These are phyloP conservation scores for Anguilla pacifica DNA, from an alignment of 2,797 vertebrate genomes.

Conservation along the genomic window DNA sequence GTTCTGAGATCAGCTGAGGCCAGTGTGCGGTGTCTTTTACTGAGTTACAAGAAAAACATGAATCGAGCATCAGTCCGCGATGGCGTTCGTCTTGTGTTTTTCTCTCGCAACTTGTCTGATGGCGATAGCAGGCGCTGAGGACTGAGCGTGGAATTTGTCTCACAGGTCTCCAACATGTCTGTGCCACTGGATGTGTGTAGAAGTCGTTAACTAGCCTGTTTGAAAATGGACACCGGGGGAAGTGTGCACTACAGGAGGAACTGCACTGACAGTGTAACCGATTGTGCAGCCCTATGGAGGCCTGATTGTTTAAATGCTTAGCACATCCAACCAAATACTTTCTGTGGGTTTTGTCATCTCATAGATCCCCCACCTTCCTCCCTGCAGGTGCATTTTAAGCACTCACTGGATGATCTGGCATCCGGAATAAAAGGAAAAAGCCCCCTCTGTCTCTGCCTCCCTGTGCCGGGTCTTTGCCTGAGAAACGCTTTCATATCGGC, in stretches of 20 bases:
- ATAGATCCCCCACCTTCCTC: background rate
- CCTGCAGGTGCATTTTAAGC: background rate
- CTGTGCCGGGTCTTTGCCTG: background rate
- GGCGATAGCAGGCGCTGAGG: background rate
- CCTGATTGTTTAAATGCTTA: slow-evolving; percentile 3
- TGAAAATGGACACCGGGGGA: background rate
- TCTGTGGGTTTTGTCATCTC: background rate
- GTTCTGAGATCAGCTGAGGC: background rate
- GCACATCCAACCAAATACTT: background rate
- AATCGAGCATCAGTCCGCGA: background rate
- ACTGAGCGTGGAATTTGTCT: background rate
- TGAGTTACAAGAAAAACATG: background rate
- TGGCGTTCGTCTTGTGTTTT: slow-evolving; percentile 16
- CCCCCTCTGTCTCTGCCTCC: background rate
- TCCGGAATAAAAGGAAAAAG: background rate
- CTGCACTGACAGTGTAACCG: background rate
- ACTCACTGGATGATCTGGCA: background rate
- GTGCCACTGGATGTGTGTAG: background rate
- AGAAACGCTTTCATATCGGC: background rate
- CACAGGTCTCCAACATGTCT: background rate
- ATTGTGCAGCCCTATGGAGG: background rate
- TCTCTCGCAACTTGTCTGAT: background rate
- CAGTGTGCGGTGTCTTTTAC: background rate
- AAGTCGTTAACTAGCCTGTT: background rate
- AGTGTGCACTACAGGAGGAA: background rate